Evolutionary conservation across 2,888 invertebrate species (phyloP).

Genomic region (Malacosoma neustria): DNA sequence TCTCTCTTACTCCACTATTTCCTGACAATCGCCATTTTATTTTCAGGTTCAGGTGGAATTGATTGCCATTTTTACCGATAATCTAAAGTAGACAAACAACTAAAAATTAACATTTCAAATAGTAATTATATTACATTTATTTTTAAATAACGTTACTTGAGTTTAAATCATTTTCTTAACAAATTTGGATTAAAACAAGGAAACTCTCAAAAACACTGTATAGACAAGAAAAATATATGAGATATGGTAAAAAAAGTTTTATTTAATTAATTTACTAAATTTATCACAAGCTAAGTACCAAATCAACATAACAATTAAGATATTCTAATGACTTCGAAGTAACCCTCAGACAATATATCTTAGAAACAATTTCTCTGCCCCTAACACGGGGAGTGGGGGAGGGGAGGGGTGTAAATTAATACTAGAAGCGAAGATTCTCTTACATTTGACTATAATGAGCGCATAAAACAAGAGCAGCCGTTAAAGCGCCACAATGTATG

Average conservation of each 20-base stretch:
- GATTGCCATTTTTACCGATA: background rate
- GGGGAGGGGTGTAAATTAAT: background rate
- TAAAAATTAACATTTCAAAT: too few relatives aligned
- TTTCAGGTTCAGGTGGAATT: background rate
- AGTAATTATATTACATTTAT: too few relatives aligned
- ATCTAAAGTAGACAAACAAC: too few relatives aligned
- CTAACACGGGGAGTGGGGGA: background rate
- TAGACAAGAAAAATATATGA: too few relatives aligned
- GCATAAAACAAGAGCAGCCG: slow-evolving; percentile 58
- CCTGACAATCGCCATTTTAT: slow-evolving; percentile 14
- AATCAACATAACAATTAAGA: background rate
- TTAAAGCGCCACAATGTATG: slow-evolving; percentile 37
- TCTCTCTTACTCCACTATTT: slow-evolving; percentile 53
- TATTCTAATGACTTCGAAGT: background rate
- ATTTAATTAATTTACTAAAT: too few relatives aligned
- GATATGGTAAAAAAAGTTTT: too few relatives aligned
- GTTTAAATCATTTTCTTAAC: too few relatives aligned
- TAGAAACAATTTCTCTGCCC: slow-evolving; percentile 1
- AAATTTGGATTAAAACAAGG: too few relatives aligned
- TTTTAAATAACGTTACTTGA: too few relatives aligned
- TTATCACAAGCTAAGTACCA: background rate
- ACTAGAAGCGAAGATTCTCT: background rate
- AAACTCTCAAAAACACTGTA: too few relatives aligned
- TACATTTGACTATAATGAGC: slow-evolving; percentile 45
- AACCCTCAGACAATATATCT: background rate